Evolutionary conservation across 2,888 invertebrate genomes (phyloP).

Genomic region (Drosophila mayaguana): DNA sequence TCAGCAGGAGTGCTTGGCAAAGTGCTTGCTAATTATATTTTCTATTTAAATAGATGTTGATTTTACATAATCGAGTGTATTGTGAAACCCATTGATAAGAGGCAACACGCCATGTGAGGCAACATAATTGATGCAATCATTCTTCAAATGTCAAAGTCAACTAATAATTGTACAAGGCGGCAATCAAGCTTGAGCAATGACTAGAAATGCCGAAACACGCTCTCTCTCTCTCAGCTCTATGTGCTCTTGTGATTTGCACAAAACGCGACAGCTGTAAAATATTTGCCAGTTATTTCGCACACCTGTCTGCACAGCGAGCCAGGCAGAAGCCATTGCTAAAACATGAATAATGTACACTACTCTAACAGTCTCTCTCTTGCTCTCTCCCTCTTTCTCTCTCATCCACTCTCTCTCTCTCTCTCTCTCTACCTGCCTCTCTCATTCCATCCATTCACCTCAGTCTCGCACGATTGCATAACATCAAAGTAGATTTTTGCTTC

Average conservation of each 20-base stretch:
- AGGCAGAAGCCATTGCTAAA: constrained; percentile 34
- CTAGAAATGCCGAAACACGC: neutral
- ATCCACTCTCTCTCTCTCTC: neutral
- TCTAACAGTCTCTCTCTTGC: neutral
- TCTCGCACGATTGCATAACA: constrained; percentile 69
- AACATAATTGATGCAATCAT: constrained; percentile 15
- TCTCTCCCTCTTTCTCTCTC: neutral
- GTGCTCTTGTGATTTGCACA: constrained; percentile 32
- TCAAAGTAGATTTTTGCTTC: constrained; percentile 65
- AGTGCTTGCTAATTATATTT: neutral
- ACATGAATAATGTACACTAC: constrained; percentile 62
- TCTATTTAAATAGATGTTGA: neutral
- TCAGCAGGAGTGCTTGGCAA: neutral
- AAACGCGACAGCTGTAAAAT: constrained; percentile 66
- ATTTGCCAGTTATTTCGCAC: constrained; percentile 77
- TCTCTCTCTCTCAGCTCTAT: neutral
- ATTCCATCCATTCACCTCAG: constrained; percentile 31
- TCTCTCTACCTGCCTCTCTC: constrained; percentile 2
- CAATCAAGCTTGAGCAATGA: constrained; percentile 28
- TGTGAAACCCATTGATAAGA: constrained; percentile 22
- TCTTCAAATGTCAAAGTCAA: constrained; percentile 19
- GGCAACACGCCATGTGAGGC: constrained; percentile 15
- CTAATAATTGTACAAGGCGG: constrained; percentile 17
- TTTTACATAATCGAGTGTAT: constrained; percentile 17
- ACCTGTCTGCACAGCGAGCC: constrained; percentile 69